These are phyloP conservation scores for Xiphophorus couchianus DNA, from an alignment of 2,113 vertebrate species.

Conservation along the genomic window DNA sequence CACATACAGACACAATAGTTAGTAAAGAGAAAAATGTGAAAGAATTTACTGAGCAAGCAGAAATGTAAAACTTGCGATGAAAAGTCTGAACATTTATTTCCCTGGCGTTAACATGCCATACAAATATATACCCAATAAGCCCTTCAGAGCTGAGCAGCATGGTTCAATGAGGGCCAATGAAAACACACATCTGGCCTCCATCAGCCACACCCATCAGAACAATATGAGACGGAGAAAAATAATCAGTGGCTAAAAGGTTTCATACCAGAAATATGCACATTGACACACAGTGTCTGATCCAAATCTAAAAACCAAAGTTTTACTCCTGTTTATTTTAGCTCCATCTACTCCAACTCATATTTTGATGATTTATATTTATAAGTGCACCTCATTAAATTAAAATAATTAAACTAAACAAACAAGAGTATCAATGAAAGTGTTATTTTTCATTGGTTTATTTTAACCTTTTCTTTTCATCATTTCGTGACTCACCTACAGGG, in stretches of 20 bases:
- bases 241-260: slow-evolving; percentile 12
- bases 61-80: slow-evolving; percentile 17
- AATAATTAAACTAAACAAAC: no score
- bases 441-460: no score
- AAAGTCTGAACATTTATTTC: neutral
- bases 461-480: neutral
- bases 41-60: neutral
- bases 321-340: neutral
- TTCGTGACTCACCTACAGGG: slow-evolving; percentile 87
- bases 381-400: no score
- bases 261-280: neutral
- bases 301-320: neutral
- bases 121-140: slow-evolving; percentile 17
- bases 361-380: neutral
- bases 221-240: slow-evolving; percentile 29
- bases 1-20: neutral
- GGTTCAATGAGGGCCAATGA: slow-evolving; percentile 35
- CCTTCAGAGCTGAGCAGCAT: neutral
- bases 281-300: neutral
- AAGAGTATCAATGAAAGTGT: no score
- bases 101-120: neutral
- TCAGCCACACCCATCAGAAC: slow-evolving; percentile 40
- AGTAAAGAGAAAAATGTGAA: slow-evolving; percentile 3
- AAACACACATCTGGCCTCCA: slow-evolving; percentile 68
- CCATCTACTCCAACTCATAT: neutral